Evolutionary conservation across 2,113 vertebrate genomes (phyloP), one percentile per base, ranked within the genome.

Genomic region (Oreamnos americanus): DNA sequence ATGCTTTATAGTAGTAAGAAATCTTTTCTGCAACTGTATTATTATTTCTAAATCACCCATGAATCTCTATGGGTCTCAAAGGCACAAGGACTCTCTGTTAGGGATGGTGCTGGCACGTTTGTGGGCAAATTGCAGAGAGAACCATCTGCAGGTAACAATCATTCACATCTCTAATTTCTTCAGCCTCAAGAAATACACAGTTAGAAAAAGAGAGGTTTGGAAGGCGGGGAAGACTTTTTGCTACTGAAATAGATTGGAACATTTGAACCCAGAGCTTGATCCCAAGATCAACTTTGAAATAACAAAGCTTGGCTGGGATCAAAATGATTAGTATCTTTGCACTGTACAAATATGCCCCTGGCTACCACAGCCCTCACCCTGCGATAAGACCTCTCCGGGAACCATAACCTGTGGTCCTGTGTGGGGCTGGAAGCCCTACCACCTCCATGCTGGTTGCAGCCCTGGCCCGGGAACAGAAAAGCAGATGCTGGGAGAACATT

Each of bases 341-440:
- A 12, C 15, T 43, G 10, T 2, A 19, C n/a, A 90, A 43, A 67
- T 45, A 21, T 53, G 43, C 28, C 45, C 82, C 4, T 51, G 17
- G 25, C 13, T 39, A 11, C 51, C 19, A 1, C 45, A 47, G 21
- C 21, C 47, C 17, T 58, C 81, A 11, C 15, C 13, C 10, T 74
- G 23, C 0, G 0, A 39, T 9, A 3, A 6, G 11, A 43, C 30
- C 26, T 89, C 43, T 33, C 51, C 3, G 15, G 82, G 81, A 12
- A 21, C 3, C 39, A 8, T 2, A 19, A 26, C 28, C 47, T 19
- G 49, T 6, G 4, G 33, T 12, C 47, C 67, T 0, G 2, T 3
- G 53, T 21, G 1, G 25, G 57, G 2, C 82, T 62, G 47, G 39
- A 76, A 33, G 23, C 21, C 8, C 13, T 3, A 13, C 6, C 13